Conservation (phyloP, 2,888 invertebrate species). For the Orthosia cruda region DNA sequence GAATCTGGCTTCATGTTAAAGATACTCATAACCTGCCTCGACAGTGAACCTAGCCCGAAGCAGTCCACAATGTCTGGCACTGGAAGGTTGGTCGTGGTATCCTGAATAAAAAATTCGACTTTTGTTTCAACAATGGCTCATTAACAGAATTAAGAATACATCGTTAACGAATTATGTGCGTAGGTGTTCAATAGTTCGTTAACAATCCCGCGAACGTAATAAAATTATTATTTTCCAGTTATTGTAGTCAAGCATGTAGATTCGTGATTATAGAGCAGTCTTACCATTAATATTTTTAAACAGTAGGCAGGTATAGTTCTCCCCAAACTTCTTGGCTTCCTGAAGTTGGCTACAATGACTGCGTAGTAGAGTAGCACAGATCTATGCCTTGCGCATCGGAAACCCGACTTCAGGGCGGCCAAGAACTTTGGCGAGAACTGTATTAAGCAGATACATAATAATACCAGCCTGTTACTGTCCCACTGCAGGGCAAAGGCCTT, state of each 20-base stretch:
- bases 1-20: constrained; percentile 87
- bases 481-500: too few relatives aligned
- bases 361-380: too few relatives aligned
- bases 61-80: constrained; percentile 85
- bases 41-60: constrained; percentile 89
- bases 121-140: background rate
- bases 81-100: constrained; percentile 52
- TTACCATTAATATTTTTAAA: too few relatives aligned
- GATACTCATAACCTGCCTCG: constrained; percentile 81
- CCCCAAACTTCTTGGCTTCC: too few relatives aligned
- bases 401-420: too few relatives aligned
- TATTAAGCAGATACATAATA: too few relatives aligned
- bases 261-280: too few relatives aligned
- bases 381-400: too few relatives aligned
- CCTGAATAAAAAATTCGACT: constrained; percentile 28
- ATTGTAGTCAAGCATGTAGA: background rate
- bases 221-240: background rate
- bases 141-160: background rate
- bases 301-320: too few relatives aligned
- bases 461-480: too few relatives aligned
- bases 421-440: too few relatives aligned
- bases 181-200: background rate
- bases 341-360: too few relatives aligned
- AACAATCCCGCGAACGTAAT: background rate
- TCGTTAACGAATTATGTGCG: background rate